Evolutionary conservation across 2,888 invertebrate species (phyloP), one percentile per base, ranked within the genome.

Genomic region (Andrena praecox): DNA sequence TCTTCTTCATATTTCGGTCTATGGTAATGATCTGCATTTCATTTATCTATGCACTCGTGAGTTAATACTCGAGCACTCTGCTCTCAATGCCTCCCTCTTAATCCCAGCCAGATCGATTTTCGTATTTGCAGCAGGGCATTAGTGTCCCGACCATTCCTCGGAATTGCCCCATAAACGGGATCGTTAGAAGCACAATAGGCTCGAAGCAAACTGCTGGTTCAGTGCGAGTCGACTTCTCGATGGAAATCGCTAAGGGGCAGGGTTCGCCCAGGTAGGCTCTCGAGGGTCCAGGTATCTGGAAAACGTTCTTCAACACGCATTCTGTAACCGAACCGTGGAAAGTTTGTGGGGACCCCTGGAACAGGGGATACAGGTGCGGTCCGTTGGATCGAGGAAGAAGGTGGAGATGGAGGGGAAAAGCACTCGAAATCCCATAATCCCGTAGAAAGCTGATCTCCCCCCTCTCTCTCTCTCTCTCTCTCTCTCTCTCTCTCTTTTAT

Each of bases 211-310:
- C 74, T 74, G 68, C 70, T 71, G 77, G 73, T 77, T 76, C n/a
- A 56, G 75, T 29, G 74, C 77, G 67, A 16, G 50, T 63, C 84
- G 88, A 78, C 80, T 85, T 71, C 69, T 80, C 76, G 80, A 70
- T 52, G 71, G 62, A 69, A 50, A 66, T 56, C 64, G 50, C 67
- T 54, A 20, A 59, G 59, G 68, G 62, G 69, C 77, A 71, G 77
- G 74, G 24, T 56, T 12, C 56, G 77, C 66, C 67, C 88, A 87
- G 87, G 87, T 88, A 87, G 75, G 48, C 42, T 56, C 64, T 73
- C 80, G 78, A 84, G 77, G 59, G 73, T 67, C 75, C 89, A 87
- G 84, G 82, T 88, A 88, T 79, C 84, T 69, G 72, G 67, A 87
- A 82, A 89, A 84, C 63, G 77, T 64, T 79, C 80, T 56, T 48